Evolutionary conservation across 2,888 invertebrate species (phyloP).

Genomic region (Teleogryllus oceanicus): DNA sequence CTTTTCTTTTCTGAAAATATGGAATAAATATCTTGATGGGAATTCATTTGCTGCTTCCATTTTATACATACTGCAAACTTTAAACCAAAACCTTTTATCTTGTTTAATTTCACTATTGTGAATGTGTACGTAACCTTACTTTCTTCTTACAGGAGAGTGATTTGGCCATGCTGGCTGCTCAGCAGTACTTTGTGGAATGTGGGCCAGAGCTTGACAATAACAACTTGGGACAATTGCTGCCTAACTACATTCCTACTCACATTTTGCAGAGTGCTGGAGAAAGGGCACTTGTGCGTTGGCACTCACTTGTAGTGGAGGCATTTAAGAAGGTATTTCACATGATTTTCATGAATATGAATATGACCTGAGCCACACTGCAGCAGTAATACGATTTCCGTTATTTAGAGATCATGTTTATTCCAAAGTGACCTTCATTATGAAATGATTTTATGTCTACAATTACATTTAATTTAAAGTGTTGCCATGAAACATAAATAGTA

Average conservation of each 20-base stretch:
- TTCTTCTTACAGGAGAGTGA: constrained; percentile 63
- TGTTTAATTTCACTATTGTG: background rate
- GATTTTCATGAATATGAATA: too few species aligned
- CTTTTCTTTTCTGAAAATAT: too few species aligned
- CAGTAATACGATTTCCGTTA: too few species aligned
- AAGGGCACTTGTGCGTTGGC: constrained; percentile 66
- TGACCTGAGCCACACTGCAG: too few species aligned
- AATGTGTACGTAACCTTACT: background rate
- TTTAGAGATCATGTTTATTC: too few species aligned
- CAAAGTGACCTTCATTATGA: too few species aligned
- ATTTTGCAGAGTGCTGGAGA: constrained; percentile 58
- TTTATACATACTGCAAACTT: too few species aligned
- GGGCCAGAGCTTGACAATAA: constrained; percentile 65
- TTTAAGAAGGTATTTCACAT: constrained; percentile 54
- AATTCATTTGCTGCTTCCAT: too few species aligned
- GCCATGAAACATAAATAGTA: too few species aligned
- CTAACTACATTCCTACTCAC: constrained; percentile 78
- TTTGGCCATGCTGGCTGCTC: constrained; percentile 81
- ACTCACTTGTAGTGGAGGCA: constrained; percentile 65
- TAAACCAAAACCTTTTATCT: background rate
- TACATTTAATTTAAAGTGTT: too few species aligned
- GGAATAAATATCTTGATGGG: too few species aligned
- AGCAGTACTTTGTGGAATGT: constrained; percentile 84
- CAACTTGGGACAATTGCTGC: constrained; percentile 65
- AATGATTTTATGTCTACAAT: too few species aligned